Conservation (phyloP, 2,797 vertebrate genomes). For the Propithecus deckenii region DNA sequence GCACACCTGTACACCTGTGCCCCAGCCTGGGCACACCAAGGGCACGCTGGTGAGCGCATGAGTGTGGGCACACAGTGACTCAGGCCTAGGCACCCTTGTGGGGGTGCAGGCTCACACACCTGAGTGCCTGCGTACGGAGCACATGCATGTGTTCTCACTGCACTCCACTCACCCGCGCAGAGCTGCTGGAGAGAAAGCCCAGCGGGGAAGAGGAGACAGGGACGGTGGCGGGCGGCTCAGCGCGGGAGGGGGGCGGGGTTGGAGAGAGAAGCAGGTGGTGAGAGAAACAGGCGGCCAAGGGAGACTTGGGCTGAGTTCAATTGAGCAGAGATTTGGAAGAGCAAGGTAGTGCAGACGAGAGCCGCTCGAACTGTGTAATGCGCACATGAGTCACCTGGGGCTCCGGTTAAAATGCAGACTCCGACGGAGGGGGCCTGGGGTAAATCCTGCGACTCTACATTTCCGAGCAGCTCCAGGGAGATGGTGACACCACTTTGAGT, state of each 20-base stretch:
- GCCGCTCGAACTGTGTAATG: neutral
- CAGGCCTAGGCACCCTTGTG: neutral
- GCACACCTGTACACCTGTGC: accelerated
- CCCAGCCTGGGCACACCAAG: neutral
- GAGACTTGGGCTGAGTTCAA: neutral
- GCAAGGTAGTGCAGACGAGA: neutral
- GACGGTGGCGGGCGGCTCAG: neutral
- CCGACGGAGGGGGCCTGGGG: neutral
- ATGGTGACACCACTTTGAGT: neutral
- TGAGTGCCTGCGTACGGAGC: neutral
- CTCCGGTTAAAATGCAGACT: neutral
- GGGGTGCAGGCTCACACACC: neutral
- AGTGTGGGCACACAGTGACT: neutral
- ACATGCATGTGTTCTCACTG: neutral
- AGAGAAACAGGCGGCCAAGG: neutral
- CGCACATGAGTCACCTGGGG: accelerated
- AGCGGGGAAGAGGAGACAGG: neutral
- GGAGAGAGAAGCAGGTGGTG: neutral
- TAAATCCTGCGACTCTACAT: neutral
- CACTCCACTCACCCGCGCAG: neutral
- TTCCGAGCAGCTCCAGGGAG: neutral
- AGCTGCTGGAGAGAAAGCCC: neutral
- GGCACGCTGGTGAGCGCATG: neutral
- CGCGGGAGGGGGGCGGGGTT: neutral
- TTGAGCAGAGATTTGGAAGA: neutral